Conservation (phyloP, 1,140 invertebrate species). For the Contarinia nasturtii region DNA sequence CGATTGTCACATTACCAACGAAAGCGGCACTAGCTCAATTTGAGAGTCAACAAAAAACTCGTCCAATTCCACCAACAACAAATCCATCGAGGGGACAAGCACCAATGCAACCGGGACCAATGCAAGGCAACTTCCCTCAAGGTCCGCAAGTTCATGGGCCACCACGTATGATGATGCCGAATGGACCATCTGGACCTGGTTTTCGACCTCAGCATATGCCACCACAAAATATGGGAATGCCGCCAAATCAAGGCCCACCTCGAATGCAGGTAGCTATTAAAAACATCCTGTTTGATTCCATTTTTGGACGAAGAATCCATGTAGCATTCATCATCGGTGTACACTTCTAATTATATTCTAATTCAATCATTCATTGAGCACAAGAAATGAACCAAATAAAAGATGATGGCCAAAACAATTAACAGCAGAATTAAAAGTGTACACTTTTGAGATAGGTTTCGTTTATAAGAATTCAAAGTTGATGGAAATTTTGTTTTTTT, state of each 20-base stretch:
- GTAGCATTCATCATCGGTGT: too few relatives aligned
- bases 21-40: constrained; percentile 68
- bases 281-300: background rate
- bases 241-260: constrained; percentile 21
- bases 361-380: too few relatives aligned
- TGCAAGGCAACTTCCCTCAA: constrained; percentile 27
- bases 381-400: too few relatives aligned
- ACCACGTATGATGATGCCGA: constrained; percentile 37
- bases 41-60: constrained; percentile 78
- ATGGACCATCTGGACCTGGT: constrained; percentile 14
- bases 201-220: constrained; percentile 23
- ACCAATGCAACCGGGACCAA: constrained; percentile 22
- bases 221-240: constrained; percentile 25
- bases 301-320: too few relatives aligned
- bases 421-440: too few relatives aligned
- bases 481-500: too few relatives aligned
- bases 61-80: constrained; percentile 52
- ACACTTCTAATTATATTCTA: too few relatives aligned
- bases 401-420: too few relatives aligned
- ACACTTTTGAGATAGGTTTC: too few relatives aligned
- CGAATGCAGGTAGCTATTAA: constrained; percentile 18
- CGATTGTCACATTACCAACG: constrained; percentile 85
- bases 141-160: constrained; percentile 33
- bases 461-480: too few relatives aligned
- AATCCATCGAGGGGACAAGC: constrained; percentile 28